These are phyloP conservation scores for Hypolimnas misippus DNA, from an alignment of 2,888 invertebrate genomes.

Conservation along the genomic window DNA sequence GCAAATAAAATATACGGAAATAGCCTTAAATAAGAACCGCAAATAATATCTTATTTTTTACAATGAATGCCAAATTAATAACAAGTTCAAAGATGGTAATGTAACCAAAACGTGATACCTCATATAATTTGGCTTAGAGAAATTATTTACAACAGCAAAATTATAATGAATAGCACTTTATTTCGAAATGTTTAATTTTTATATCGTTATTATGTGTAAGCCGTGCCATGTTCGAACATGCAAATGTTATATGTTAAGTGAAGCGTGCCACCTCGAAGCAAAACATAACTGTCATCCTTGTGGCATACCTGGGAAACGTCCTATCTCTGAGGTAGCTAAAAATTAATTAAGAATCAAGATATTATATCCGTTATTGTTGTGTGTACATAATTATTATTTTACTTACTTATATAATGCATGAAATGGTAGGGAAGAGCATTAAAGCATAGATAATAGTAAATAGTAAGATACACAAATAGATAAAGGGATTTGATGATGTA, in stretches of 20 bases:
- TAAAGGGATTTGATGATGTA: constrained; percentile 17
- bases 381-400: constrained; percentile 30
- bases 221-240: constrained; percentile 77
- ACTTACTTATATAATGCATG: constrained; percentile 28
- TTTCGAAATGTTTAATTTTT: constrained; percentile 29
- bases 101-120: not conserved
- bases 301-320: constrained; percentile 95
- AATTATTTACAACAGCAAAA: constrained; percentile 29
- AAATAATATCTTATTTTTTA: constrained; percentile 1
- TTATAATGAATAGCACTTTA: constrained; percentile 33
- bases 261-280: constrained; percentile 80
- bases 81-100: not conserved
- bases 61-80: not conserved
- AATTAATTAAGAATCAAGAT: constrained; percentile 68
- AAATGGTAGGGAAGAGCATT: constrained; percentile 31
- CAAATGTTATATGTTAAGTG: constrained; percentile 54
- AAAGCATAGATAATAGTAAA: constrained; percentile 35
- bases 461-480: constrained; percentile 31
- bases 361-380: constrained; percentile 47
- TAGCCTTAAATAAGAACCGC: constrained; percentile 1
- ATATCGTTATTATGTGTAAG: constrained; percentile 50
- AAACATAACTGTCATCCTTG: constrained; percentile 64
- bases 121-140: not conserved
- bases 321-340: constrained; percentile 95
- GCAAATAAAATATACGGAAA: constrained; percentile 11